Evolutionary conservation across 2,888 invertebrate species (phyloP).

Genomic region (Eledone cirrhosa): DNA sequence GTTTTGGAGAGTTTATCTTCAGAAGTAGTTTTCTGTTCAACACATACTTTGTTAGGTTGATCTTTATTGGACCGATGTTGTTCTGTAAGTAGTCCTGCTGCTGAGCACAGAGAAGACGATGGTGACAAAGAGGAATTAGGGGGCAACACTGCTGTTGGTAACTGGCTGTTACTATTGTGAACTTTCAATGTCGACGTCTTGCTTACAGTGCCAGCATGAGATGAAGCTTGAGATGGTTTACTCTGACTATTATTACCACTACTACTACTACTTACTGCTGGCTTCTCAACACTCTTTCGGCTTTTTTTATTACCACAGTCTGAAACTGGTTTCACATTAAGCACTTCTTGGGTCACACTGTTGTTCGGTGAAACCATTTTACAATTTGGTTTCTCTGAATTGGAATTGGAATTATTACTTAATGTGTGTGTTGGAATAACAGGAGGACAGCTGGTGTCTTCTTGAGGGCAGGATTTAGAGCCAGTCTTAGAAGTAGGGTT

Average conservation of each 20-base stretch:
- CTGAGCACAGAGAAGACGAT: not conserved
- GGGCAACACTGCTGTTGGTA: not conserved
- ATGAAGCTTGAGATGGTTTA: constrained; percentile 15
- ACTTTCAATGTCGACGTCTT: constrained; percentile 12
- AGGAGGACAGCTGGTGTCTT: not conserved
- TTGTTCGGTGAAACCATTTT: not conserved
- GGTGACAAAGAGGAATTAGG: not conserved
- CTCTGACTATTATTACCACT: too few relatives aligned
- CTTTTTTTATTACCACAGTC: constrained; percentile 8
- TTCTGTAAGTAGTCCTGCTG: not conserved
- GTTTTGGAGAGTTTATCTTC: constrained; percentile 21
- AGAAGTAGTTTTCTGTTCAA: not conserved
- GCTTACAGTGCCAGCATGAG: not conserved
- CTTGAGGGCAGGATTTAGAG: constrained; percentile 17
- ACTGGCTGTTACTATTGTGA: constrained; percentile 8
- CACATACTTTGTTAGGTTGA: not conserved
- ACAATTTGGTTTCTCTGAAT: not conserved
- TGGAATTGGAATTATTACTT: not conserved
- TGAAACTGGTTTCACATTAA: not conserved
- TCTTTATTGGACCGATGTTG: not conserved
- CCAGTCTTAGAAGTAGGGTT: not conserved
- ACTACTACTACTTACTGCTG: constrained; percentile 14
- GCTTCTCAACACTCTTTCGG: not conserved
- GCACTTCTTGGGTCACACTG: not conserved
- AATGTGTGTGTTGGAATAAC: not conserved